Evolutionary conservation across 2,888 invertebrate species (phyloP).

Genomic region (Phasia obesa): DNA sequence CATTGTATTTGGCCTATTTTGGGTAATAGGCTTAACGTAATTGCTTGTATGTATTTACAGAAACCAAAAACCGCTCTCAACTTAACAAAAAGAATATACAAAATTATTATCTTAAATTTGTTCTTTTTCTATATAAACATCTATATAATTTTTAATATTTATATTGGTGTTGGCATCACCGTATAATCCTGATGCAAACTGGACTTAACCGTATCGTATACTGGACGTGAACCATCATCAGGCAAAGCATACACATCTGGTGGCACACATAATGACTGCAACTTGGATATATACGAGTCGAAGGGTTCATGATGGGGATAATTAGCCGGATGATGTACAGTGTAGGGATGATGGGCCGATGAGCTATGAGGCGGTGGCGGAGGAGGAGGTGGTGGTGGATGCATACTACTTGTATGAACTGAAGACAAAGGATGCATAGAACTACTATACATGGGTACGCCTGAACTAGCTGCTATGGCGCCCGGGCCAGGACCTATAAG

Average conservation of each 20-base stretch:
- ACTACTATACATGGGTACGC: constrained; percentile 71
- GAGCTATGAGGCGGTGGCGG: constrained; percentile 74
- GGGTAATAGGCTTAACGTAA: too few species aligned
- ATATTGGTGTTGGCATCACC: constrained; percentile 94
- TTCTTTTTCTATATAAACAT: not conserved
- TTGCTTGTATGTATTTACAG: too few species aligned
- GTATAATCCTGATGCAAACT: constrained; percentile 92
- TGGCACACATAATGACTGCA: constrained; percentile 94
- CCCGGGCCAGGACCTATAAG: constrained; percentile 74
- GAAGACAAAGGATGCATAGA: constrained; percentile 70
- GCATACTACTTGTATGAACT: constrained; percentile 62
- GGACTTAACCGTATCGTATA: constrained; percentile 95
- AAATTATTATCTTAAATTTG: too few species aligned
- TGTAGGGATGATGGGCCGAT: constrained; percentile 79
- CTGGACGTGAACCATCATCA: constrained; percentile 90
- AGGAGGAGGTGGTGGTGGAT: constrained; percentile 70
- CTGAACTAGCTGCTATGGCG: constrained; percentile 68
- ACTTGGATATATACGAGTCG: constrained; percentile 94
- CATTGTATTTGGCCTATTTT: too few species aligned
- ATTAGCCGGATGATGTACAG: constrained; percentile 78
- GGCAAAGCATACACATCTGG: constrained; percentile 91
- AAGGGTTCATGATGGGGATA: constrained; percentile 92
- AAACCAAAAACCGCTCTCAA: too few species aligned
- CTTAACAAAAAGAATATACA: too few species aligned
- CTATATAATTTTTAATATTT: constrained; percentile 80